These are phyloP conservation scores for Matsumurasca onukii DNA, from an alignment of 1,140 invertebrate genomes.

Conservation along the genomic window DNA sequence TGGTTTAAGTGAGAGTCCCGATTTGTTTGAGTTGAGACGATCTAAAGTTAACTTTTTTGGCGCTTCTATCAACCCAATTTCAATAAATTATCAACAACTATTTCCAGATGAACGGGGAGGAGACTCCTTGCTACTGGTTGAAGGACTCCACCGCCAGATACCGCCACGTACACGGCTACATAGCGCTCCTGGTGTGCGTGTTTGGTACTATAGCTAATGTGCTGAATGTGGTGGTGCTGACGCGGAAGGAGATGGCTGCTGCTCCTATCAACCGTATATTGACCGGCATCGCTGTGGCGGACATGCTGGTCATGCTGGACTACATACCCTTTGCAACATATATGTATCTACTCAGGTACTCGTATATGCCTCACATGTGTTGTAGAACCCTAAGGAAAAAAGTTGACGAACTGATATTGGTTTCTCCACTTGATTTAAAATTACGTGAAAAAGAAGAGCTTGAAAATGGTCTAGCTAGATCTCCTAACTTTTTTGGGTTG, in stretches of 20 bases:
- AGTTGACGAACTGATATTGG: not conserved
- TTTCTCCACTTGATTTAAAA: not conserved
- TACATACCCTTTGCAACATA: constrained; percentile 83
- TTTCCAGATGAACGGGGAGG: not conserved
- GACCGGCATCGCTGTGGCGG: constrained; percentile 75
- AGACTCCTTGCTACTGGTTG: constrained; percentile 13
- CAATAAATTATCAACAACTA: not conserved
- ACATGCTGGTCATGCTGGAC: constrained; percentile 84
- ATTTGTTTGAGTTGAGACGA: not conserved
- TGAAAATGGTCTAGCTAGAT: not conserved
- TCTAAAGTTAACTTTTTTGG: not conserved
- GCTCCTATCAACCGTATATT: constrained; percentile 84
- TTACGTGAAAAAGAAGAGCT: not conserved
- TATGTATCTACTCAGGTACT: constrained; percentile 57
- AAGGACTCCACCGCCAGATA: constrained; percentile 23
- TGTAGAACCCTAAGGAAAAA: not conserved
- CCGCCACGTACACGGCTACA: constrained; percentile 56
- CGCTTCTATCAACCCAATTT: not conserved
- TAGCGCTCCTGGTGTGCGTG: constrained; percentile 73
- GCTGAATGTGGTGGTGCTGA: constrained; percentile 86
- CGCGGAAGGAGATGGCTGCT: constrained; percentile 75
- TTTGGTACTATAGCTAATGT: constrained; percentile 89
- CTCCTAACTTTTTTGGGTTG: not conserved
- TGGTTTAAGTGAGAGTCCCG: not conserved
- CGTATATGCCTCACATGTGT: not conserved